Conservation (phyloP, 2,797 vertebrate species). For the Philypnodon macrostomus region DNA sequence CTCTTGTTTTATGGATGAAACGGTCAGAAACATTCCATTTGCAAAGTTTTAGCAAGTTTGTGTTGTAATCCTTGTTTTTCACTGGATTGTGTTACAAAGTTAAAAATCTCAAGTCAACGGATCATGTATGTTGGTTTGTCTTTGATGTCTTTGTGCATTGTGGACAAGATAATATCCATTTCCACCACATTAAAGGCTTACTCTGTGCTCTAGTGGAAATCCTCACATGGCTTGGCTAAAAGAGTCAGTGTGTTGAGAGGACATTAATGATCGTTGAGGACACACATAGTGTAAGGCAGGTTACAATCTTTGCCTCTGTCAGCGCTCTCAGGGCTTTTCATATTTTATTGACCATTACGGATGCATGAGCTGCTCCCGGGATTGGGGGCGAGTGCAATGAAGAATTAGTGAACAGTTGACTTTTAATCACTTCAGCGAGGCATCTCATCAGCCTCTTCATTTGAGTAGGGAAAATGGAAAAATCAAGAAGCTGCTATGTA, state of each 20-base stretch:
- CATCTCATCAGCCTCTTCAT: constrained; percentile 28
- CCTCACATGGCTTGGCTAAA: constrained; percentile 43
- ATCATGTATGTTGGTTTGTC: constrained; percentile 16
- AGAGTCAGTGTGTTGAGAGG: constrained; percentile 42
- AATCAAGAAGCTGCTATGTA: constrained; percentile 50
- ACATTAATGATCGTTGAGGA: constrained; percentile 41
- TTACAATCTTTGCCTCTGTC: constrained; percentile 43
- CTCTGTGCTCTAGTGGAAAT: constrained; percentile 37
- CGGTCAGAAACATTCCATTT: constrained; percentile 22
- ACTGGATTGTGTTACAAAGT: constrained; percentile 22
- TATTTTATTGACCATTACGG: constrained; percentile 62
- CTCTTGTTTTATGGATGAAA: constrained; percentile 21
- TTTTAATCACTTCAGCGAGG: constrained; percentile 32
- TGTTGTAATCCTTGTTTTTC: constrained; percentile 14
- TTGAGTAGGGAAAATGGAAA: constrained; percentile 11
- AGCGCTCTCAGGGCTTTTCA: constrained; percentile 50
- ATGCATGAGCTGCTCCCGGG: constrained; percentile 58
- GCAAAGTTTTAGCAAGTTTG: not conserved
- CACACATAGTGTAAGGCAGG: constrained; percentile 6
- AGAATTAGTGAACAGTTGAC: constrained; percentile 11
- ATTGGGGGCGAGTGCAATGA: constrained; percentile 36
- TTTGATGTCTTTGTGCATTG: constrained; percentile 43
- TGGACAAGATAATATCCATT: constrained; percentile 45
- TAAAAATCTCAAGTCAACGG: constrained; percentile 11
- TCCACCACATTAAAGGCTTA: constrained; percentile 51